Conservation (phyloP, 1,140 invertebrate genomes). For the Trichonephila inaurata region DNA sequence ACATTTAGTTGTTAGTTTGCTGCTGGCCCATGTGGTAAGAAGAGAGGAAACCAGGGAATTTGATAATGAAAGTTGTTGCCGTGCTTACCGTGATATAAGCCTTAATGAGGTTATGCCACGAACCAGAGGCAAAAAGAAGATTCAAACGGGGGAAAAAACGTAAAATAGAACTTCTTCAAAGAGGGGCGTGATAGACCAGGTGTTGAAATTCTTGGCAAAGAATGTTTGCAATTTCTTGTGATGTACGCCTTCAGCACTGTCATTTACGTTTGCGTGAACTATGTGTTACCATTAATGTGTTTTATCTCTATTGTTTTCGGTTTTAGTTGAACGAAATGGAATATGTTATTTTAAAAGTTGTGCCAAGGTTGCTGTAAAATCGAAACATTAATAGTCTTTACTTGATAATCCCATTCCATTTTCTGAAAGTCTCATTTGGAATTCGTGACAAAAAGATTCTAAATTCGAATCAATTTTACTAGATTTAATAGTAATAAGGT, state of each 20-base stretch:
- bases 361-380: too few relatives aligned
- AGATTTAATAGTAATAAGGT: too few relatives aligned
- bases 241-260: neutral
- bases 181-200: constrained; percentile 48
- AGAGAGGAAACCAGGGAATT: neutral
- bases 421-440: too few relatives aligned
- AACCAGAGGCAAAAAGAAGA: neutral
- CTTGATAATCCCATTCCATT: too few relatives aligned
- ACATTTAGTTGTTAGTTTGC: neutral
- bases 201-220: constrained; percentile 37
- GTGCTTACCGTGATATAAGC: constrained; percentile 3
- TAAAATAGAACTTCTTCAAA: neutral
- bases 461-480: too few relatives aligned
- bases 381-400: too few relatives aligned
- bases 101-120: constrained; percentile 58
- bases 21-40: neutral
- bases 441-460: too few relatives aligned
- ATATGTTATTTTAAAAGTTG: neutral
- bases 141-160: neutral
- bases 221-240: neutral
- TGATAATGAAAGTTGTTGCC: constrained; percentile 60
- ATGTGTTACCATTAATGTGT: neutral
- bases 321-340: neutral
- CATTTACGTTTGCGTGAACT: neutral
- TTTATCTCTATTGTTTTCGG: neutral